Percentiles rank a stretch among this genome's conserved stretches.
Conservation (phyloP, 2,113 vertebrate species). For the Sylvilagus bachmani region DNA sequence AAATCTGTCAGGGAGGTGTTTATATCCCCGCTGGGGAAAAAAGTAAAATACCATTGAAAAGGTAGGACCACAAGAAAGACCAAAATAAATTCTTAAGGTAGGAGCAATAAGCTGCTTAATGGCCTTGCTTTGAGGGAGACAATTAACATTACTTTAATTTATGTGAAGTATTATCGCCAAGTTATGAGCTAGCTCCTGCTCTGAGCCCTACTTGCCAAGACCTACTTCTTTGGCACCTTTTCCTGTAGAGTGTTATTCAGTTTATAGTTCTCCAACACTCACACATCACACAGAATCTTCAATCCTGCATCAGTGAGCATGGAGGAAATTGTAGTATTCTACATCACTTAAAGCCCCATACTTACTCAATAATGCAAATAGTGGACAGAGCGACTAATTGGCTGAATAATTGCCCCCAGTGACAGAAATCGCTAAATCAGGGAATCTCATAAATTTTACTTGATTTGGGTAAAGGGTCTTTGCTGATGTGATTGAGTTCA, state of each 20-base stretch:
- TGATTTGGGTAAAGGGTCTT: not conserved
- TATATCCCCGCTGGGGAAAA: conserved; percentile 53
- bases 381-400: not conserved
- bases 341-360: not conserved
- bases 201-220: conserved; percentile 32
- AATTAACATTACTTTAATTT: conserved; percentile 66
- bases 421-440: not conserved
- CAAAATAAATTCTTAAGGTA: conserved; percentile 66
- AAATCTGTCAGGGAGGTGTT: conserved; percentile 11
- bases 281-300: not conserved
- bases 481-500: not conserved
- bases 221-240: not conserved
- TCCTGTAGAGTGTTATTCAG: not conserved
- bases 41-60: conserved; percentile 60
- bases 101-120: conserved; percentile 53
- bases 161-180: conserved; percentile 41
- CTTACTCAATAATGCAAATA: not conserved
- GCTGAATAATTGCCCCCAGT: not conserved
- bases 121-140: conserved; percentile 49
- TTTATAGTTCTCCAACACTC: conserved; percentile 35
- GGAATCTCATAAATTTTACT: not conserved
- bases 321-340: not conserved
- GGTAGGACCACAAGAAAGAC: not conserved
- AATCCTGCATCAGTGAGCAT: not conserved
- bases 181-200: conserved; percentile 12